Percentiles rank a stretch among this genome's conserved stretches.
Conservation (phyloP, 2,797 vertebrate genomes). For the Cossypha heuglini region DNA sequence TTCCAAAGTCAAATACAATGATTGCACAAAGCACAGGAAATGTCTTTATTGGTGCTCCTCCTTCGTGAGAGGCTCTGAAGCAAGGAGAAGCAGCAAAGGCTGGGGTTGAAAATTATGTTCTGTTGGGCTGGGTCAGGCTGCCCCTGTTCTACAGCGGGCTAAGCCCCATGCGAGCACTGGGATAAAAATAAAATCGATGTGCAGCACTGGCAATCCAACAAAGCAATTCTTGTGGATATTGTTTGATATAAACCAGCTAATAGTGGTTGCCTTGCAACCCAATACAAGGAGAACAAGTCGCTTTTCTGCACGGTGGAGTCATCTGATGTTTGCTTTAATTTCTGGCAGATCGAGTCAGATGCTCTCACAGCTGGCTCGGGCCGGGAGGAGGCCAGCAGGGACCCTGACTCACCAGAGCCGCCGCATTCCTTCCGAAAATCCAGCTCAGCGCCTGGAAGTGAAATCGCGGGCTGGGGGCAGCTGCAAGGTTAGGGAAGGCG, state of each 20-base stretch:
- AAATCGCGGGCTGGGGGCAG: neutral
- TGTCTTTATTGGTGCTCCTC: neutral
- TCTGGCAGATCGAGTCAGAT: neutral
- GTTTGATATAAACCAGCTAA: neutral
- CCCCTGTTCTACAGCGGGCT: neutral
- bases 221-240: neutral
- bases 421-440: neutral
- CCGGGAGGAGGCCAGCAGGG: neutral
- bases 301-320: neutral
- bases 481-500: neutral
- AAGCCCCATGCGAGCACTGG: neutral
- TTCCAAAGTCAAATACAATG: neutral
- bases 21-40: neutral
- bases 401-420: conserved; percentile 34
- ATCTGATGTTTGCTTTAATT: neutral
- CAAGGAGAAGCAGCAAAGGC: neutral
- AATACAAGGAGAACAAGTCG: neutral
- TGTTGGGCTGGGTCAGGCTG: neutral
- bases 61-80: neutral
- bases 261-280: neutral
- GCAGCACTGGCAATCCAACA: neutral
- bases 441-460: neutral
- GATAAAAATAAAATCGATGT: neutral
- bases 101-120: neutral
- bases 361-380: conserved; percentile 3